phyloP scores from a whole-genome alignment of 1,140 invertebrate genomes.

The Leptopilina boulardi region DNA sequence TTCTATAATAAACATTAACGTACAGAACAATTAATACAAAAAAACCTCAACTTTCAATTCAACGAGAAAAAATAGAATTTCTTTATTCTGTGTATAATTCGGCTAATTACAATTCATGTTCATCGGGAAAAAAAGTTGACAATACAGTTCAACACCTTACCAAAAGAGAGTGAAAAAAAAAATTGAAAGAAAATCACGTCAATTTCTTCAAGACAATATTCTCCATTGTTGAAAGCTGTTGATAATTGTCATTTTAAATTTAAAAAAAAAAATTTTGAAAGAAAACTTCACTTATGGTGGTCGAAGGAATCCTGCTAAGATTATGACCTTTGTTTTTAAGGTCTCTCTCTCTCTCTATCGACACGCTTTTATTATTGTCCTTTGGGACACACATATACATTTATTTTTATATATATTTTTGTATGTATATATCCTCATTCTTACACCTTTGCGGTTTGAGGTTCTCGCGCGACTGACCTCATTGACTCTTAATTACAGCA shows the following conservation, averaged over 20 bases:
- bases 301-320: conserved; percentile 8
- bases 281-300: not conserved
- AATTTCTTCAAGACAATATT: not conserved
- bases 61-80: too few species aligned
- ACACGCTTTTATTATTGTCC: conserved; percentile 13
- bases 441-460: conserved; percentile 41
- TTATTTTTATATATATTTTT: too few species aligned
- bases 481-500: conserved; percentile 70
- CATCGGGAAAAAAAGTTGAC: not conserved
- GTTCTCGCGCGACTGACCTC: conserved; percentile 65
- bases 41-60: too few species aligned
- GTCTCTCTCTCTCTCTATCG: not conserved
- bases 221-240: not conserved
- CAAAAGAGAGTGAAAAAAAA: not conserved
- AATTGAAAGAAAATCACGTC: not conserved
- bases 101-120: not conserved
- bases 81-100: too few species aligned
- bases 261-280: not conserved
- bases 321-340: not conserved
- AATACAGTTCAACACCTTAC: not conserved
- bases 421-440: conserved; percentile 37
- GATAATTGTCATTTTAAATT: not conserved
- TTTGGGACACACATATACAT: not conserved
- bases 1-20: too few species aligned
- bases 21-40: too few species aligned